Evolutionary conservation across 2,888 invertebrate species (phyloP), one percentile per base, ranked within the genome.

Genomic region (Philereme transversata): DNA sequence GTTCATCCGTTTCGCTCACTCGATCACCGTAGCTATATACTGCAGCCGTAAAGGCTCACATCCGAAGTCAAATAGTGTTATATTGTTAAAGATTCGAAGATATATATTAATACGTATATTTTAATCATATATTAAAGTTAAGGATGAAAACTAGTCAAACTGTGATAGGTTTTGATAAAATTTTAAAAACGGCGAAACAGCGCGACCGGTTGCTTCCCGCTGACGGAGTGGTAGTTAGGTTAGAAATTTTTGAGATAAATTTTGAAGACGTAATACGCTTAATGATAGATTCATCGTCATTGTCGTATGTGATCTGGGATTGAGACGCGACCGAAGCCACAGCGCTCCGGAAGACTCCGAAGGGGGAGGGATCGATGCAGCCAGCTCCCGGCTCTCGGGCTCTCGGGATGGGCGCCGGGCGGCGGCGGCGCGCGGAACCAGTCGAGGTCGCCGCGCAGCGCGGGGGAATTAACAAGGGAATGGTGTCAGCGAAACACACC

Each of bases 101-200:
- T 76, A 79, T 77, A 87, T 80, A 92, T 89, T 88, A 88, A 90
- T 90, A 91, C 87, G 85, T 90, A 90, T 92, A 91, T 92, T 91
- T 90, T 90, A 92, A 90, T 86, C 90, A 88, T 79, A 89, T 92
- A 92, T 90, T 91, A 90, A 90, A 90, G 88, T 89, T 92, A 90
- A 92, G 90, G 81, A 87, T 87, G 90, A 88, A 90, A 89, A 92
- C 89, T 92, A 92, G 90, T 92, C 92, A 90, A 91, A 92, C 92
- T 91, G 92, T 92, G 92, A 92, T 92, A 92, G 90, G 92, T 92
- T 92, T 92, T 92, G 91, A 91, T 91, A 92, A 88, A 90, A 88
- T 88, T 91, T 91, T 90, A 90, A 90, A 87, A 84, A 84, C 76
- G 81, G 68, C 69, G 62, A 67, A 68, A 65, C 70, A 68, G 64